A percentile compares a stretch with the other conserved stretches of the same genome.
Conservation (phyloP, 2,888 invertebrate species). For the Drosophila hamatofila region DNA sequence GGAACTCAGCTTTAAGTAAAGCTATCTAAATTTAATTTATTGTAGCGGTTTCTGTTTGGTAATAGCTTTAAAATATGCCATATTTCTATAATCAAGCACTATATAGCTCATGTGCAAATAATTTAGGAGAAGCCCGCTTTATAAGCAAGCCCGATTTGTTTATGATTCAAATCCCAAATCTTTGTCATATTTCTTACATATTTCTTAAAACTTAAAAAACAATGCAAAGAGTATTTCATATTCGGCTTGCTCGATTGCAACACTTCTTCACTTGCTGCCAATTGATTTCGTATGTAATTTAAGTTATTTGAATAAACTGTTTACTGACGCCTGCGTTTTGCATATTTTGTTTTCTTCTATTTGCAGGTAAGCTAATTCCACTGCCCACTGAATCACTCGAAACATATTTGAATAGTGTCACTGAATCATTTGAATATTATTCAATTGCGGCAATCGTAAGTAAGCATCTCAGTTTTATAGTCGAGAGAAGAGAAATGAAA, state of each 20-base stretch:
- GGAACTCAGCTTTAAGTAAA: no score
- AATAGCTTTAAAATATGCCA: no score
- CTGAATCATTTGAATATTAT: slow-evolving; percentile 40
- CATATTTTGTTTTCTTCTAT: slow-evolving; percentile 33
- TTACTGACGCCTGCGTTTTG: slow-evolving; percentile 24
- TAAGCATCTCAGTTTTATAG: slow-evolving; percentile 25
- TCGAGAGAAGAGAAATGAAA: slow-evolving; percentile 1
- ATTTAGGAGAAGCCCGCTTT: no score
- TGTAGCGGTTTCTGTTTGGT: no score
- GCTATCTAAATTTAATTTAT: no score
- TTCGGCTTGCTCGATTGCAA: not conserved
- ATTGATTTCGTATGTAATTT: slow-evolving; percentile 17
- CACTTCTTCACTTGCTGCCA: not conserved
- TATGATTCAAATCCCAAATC: no score
- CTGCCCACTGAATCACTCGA: slow-evolving; percentile 24
- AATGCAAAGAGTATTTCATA: not conserved
- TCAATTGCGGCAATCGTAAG: slow-evolving; percentile 47
- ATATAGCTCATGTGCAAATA: no score
- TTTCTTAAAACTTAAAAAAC: no score
- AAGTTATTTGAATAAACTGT: slow-evolving; percentile 16
- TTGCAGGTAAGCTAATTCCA: slow-evolving; percentile 64
- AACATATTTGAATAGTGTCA: slow-evolving; percentile 13
- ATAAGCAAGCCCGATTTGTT: no score
- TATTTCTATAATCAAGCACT: no score
- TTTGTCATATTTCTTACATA: no score